Conservation (phyloP, 2,113 vertebrate genomes). For the Gnathonemus echidnorhynchus region DNA sequence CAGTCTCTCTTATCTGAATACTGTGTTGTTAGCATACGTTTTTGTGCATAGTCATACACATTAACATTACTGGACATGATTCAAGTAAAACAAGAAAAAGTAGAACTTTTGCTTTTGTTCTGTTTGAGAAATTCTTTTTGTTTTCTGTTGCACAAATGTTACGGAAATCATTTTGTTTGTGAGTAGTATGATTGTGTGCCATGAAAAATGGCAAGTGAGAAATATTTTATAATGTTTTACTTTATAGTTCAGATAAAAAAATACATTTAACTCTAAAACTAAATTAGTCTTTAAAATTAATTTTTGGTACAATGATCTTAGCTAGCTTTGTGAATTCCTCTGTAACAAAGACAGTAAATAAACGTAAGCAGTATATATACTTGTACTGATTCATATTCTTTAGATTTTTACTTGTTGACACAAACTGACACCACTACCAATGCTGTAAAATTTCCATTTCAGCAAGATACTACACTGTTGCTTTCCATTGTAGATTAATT, state of each 20-base stretch:
- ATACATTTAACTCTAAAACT: conserved; percentile 1
- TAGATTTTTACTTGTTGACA: not conserved
- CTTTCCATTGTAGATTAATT: not conserved
- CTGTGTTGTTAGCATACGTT: not conserved
- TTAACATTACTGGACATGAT: not conserved
- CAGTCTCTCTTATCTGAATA: not conserved
- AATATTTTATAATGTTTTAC: not conserved
- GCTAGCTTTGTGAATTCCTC: not conserved
- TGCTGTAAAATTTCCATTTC: not conserved
- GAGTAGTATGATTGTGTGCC: not conserved
- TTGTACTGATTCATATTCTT: not conserved
- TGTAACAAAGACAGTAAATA: not conserved
- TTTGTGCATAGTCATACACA: not conserved
- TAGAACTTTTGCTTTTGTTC: not conserved
- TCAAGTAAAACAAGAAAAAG: not conserved
- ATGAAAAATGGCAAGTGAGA: not conserved
- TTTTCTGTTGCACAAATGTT: not conserved
- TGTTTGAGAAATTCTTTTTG: not conserved
- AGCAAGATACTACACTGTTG: not conserved
- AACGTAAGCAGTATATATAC: not conserved
- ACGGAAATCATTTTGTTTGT: not conserved
- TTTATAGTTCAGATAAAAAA: not conserved
- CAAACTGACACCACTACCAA: not conserved
- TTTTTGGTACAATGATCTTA: not conserved
- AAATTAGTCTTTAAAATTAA: not conserved